phyloP scores from a whole-genome alignment of 2,797 vertebrate species.

The Meda fulgida region DNA sequence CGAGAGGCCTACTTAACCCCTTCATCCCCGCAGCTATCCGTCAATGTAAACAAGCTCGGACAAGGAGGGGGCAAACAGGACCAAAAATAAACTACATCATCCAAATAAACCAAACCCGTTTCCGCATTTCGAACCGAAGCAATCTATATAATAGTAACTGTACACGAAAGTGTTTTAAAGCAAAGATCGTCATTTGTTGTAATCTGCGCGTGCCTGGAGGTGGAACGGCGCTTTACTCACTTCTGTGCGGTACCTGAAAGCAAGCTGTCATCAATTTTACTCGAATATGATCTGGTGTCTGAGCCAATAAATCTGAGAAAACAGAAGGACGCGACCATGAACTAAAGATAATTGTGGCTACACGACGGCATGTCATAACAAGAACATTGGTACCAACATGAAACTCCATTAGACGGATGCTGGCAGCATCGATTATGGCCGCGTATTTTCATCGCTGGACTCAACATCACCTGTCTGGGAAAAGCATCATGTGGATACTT shows the following conservation, averaged over 20 bases:
- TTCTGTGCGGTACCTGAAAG: conserved; percentile 4
- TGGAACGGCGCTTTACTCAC: neutral
- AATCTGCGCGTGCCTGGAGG: conserved; percentile 8
- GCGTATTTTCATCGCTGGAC: conserved; percentile 65
- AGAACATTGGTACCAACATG: conserved; percentile 41
- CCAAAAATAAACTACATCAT: conserved; percentile 69
- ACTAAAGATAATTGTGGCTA: conserved; percentile 62
- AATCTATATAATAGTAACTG: neutral
- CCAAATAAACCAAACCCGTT: conserved; percentile 40
- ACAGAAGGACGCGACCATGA: neutral
- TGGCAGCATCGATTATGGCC: conserved; percentile 64
- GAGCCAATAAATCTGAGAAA: conserved; percentile 25
- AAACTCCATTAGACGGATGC: conserved; percentile 50
- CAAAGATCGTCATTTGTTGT: conserved; percentile 18
- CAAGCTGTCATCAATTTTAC: neutral
- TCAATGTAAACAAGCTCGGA: conserved; percentile 83
- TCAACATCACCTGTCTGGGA: conserved; percentile 65
- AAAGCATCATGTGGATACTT: conserved; percentile 65
- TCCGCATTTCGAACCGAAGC: neutral
- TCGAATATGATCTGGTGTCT: neutral
- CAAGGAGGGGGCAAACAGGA: conserved; percentile 76
- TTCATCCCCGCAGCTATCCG: conserved; percentile 66
- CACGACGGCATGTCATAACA: neutral
- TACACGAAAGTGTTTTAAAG: conserved; percentile 15
- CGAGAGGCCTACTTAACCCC: conserved; percentile 80